Conservation (phyloP, 2,888 invertebrate species). For the Ophion obscuratus region DNA sequence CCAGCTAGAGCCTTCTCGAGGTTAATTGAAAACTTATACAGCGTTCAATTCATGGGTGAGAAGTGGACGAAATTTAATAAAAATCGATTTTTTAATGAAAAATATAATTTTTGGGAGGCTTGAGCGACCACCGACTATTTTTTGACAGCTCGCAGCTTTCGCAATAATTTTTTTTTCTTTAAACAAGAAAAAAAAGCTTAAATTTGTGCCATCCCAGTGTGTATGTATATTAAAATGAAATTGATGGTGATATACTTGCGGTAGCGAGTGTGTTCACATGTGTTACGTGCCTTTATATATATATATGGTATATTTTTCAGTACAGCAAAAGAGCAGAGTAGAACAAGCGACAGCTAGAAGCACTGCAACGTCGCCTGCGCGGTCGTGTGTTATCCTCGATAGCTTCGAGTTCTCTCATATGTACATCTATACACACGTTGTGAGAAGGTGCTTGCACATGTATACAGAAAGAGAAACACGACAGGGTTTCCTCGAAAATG, state of each 20-base stretch:
- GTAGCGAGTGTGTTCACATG: conserved; percentile 37
- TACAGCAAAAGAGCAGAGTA: conserved; percentile 34
- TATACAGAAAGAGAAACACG: conserved; percentile 19
- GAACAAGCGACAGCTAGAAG: conserved; percentile 59
- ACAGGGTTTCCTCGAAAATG: conserved; percentile 65
- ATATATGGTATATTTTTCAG: conserved; percentile 2
- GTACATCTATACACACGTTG: background rate
- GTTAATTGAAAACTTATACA: too few species aligned
- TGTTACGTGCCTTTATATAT: conserved; percentile 34
- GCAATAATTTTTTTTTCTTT: too few species aligned
- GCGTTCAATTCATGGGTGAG: too few species aligned
- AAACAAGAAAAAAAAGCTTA: background rate
- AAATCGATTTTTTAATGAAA: too few species aligned
- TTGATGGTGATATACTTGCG: conserved; percentile 56
- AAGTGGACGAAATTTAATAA: too few species aligned
- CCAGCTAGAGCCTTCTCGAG: too few species aligned
- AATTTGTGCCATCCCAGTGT: too few species aligned
- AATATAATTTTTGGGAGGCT: too few species aligned
- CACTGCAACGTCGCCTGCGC: conserved; percentile 58
- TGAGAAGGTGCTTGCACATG: conserved; percentile 35
- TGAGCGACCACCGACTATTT: too few species aligned
- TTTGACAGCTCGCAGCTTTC: too few species aligned
- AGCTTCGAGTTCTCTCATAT: conserved; percentile 49
- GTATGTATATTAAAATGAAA: background rate
- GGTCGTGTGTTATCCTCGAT: conserved; percentile 62